Evolutionary conservation across 30 jellyfish, hydroid and myxozoan species (phyloP).

Genomic region (Aurelia aurita complex sp. Pacific): DNA sequence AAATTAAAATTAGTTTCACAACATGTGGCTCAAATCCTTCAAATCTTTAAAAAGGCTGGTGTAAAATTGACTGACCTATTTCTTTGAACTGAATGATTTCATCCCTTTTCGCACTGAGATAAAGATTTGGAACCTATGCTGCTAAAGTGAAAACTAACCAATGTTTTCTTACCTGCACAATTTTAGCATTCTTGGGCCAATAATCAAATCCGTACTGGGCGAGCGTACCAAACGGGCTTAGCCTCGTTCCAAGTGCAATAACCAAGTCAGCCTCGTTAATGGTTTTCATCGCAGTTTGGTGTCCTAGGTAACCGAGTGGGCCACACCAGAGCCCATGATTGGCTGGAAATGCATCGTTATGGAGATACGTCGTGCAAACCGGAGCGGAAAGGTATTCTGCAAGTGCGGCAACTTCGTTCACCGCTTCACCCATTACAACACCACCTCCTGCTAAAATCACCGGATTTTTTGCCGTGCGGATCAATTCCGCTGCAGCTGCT

Average conservation of each 20-base stretch:
- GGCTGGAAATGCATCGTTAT: slow-evolving; percentile 89
- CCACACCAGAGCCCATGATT: slow-evolving; percentile 86
- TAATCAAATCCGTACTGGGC: slow-evolving; percentile 82
- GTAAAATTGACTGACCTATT: too few species aligned
- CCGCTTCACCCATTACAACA: slow-evolving; percentile 76
- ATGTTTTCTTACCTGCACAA: slow-evolving; percentile 48
- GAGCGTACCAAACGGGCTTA: slow-evolving; percentile 82
- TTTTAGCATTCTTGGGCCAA: slow-evolving; percentile 87
- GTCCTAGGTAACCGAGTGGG: slow-evolving; percentile 81
- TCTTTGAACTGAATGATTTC: too few species aligned
- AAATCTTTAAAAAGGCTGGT: too few species aligned
- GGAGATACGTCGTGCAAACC: slow-evolving; percentile 81
- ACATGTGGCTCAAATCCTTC: too few species aligned
- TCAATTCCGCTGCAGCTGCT: slow-evolving; percentile 69
- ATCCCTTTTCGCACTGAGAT: too few species aligned
- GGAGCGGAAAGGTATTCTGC: slow-evolving; percentile 82
- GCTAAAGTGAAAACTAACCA: too few species aligned
- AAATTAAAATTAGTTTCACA: too few species aligned
- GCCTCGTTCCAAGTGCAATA: slow-evolving; percentile 84
- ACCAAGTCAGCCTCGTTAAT: slow-evolving; percentile 83
- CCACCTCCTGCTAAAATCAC: slow-evolving; percentile 91
- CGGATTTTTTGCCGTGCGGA: slow-evolving; percentile 72
- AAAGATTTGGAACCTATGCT: too few species aligned
- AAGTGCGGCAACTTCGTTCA: slow-evolving; percentile 40
- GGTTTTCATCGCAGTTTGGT: slow-evolving; percentile 82